A percentile compares a stretch with the other conserved stretches of the same genome.
phyloP scores from a whole-genome alignment of 2,888 invertebrate species.

The Hirtodrosophila confusa region DNA sequence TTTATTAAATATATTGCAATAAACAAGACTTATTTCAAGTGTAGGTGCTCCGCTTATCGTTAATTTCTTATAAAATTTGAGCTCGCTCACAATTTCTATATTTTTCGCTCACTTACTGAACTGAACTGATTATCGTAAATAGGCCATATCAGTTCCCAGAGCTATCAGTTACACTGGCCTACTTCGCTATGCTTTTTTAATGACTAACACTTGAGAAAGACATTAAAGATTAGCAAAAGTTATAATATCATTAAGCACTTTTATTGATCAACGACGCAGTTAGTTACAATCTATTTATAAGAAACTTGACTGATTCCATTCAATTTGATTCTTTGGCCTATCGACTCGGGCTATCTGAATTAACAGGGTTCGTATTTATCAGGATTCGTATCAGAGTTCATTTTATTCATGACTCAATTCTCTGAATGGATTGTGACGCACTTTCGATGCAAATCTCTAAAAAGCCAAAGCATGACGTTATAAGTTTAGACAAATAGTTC shows the following conservation, averaged over 20 bases:
- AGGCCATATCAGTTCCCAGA: constrained; percentile 12
- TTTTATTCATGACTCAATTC: constrained; percentile 33
- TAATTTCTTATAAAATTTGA: too few species aligned
- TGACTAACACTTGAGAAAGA: constrained; percentile 26
- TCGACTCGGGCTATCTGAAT: constrained; percentile 11
- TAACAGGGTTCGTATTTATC: not conserved
- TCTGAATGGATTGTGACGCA: constrained; percentile 30
- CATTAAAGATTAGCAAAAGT: constrained; percentile 19
- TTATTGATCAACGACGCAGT: constrained; percentile 20
- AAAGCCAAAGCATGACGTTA: constrained; percentile 10
- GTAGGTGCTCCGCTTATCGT: too few species aligned
- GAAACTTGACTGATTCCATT: not conserved
- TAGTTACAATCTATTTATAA: not conserved
- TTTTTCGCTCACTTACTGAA: not conserved
- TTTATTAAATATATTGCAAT: too few species aligned
- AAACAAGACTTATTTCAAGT: too few species aligned
- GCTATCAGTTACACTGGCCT: constrained; percentile 24
- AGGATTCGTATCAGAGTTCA: constrained; percentile 6
- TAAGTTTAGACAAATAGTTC: constrained; percentile 46
- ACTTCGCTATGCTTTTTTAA: constrained; percentile 1
- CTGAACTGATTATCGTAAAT: not conserved
- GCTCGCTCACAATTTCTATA: not conserved
- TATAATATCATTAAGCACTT: constrained; percentile 17
- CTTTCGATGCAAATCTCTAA: constrained; percentile 9
- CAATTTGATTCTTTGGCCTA: not conserved